These are phyloP conservation scores for Sarcophaga variegata DNA, from an alignment of 2,888 invertebrate species.

Conservation along the genomic window DNA sequence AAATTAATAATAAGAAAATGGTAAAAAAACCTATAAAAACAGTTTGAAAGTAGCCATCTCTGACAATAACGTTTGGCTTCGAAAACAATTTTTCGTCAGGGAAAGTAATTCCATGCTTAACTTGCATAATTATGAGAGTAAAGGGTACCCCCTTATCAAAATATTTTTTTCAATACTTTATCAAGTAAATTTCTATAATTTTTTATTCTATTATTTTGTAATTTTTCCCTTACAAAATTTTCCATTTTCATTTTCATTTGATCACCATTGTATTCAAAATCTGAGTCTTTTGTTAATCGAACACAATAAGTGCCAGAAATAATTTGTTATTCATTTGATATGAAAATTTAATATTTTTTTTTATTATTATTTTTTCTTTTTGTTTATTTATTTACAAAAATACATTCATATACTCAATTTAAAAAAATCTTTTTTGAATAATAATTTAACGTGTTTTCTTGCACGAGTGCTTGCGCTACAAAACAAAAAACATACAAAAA, in stretches of 20 bases:
- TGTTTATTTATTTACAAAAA: too few relatives aligned
- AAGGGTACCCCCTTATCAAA: background rate
- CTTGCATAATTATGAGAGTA: too few relatives aligned
- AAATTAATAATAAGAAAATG: too few relatives aligned
- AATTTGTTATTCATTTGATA: conserved; percentile 33
- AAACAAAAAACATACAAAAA: background rate
- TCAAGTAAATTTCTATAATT: background rate
- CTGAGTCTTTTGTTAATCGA: too few relatives aligned
- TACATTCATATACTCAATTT: too few relatives aligned
- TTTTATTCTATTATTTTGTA: too few relatives aligned
- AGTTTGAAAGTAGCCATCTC: too few relatives aligned
- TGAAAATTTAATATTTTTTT: background rate
- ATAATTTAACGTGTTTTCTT: background rate
- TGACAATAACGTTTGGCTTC: too few relatives aligned
- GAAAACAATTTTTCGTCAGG: too few relatives aligned
- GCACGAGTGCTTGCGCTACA: background rate
- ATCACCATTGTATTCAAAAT: background rate
- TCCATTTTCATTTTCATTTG: background rate
- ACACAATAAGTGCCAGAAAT: conserved; percentile 28
- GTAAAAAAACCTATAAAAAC: too few relatives aligned
- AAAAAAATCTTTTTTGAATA: too few relatives aligned
- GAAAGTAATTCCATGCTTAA: too few relatives aligned
- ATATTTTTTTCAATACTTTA: background rate
- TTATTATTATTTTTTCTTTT: background rate
- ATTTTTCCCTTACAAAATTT: background rate